These are phyloP conservation scores for Parus major DNA, from an alignment of 2,113 vertebrate species.

Conservation along the genomic window DNA sequence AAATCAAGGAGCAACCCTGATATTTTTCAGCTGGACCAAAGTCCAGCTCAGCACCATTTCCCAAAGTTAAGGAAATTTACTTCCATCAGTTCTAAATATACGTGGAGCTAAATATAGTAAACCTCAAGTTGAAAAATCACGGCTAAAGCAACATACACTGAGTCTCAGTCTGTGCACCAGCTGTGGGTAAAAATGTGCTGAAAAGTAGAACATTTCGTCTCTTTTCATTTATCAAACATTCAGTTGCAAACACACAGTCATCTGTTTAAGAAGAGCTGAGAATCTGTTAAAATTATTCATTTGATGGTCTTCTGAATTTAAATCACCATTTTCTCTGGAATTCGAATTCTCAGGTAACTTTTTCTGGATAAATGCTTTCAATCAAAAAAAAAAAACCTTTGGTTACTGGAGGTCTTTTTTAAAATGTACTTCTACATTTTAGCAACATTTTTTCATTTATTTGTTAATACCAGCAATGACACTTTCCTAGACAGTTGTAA, in stretches of 20 bases:
- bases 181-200: constrained; percentile 84
- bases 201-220: constrained; percentile 85
- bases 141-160: constrained; percentile 79
- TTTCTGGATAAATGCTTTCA: constrained; percentile 5
- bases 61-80: constrained; percentile 68
- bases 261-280: constrained; percentile 62
- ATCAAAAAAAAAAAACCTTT: not conserved
- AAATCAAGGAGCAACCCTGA: not conserved
- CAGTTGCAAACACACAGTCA: constrained; percentile 71
- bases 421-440: not conserved
- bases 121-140: constrained; percentile 77
- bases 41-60: constrained; percentile 70
- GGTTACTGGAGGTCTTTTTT: not conserved
- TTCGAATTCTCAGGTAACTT: constrained; percentile 37
- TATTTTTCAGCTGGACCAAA: constrained; percentile 47
- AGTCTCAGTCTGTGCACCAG: constrained; percentile 80
- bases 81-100: constrained; percentile 75
- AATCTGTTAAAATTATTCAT: constrained; percentile 69
- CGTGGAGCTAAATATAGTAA: constrained; percentile 79
- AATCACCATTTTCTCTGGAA: constrained; percentile 22
- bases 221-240: constrained; percentile 78
- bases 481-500: not conserved
- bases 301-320: constrained; percentile 52
- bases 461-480: not conserved
- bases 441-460: not conserved